phyloP scores from a whole-genome alignment of 1,140 invertebrate genomes.

The Pseudomyrmex sp. region DNA sequence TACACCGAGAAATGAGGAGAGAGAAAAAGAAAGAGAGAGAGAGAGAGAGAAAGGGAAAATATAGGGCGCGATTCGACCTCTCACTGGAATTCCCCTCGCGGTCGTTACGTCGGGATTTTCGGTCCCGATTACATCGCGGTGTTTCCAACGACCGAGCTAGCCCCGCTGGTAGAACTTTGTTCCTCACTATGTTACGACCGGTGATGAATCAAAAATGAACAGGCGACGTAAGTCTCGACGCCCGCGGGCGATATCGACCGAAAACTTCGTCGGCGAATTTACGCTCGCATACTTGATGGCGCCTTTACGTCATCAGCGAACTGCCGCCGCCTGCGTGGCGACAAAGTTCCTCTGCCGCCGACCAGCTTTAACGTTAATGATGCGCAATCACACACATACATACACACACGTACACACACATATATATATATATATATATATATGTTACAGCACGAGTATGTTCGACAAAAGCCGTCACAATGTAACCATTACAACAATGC shows the following conservation, averaged over 20 bases:
- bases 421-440: too few species aligned
- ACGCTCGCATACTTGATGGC: conserved; percentile 56
- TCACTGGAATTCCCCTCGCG: conserved; percentile 18
- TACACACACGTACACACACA: background rate
- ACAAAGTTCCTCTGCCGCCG: conserved; percentile 34
- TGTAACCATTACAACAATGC: background rate
- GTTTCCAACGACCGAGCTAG: conserved; percentile 1
- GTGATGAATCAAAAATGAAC: conserved; percentile 62
- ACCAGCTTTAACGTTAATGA: conserved; percentile 46
- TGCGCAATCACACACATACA: conserved; percentile 27
- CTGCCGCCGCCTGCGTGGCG: background rate
- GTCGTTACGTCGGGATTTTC: conserved; percentile 52
- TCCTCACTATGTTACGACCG: conserved; percentile 36
- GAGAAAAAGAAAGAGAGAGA: conserved; percentile 1
- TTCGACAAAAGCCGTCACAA: conserved; percentile 17
- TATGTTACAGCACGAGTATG: background rate
- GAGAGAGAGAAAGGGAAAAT: background rate
- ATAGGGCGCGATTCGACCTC: conserved; percentile 7
- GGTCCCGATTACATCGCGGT: conserved; percentile 47
- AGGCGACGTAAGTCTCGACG: conserved; percentile 56
- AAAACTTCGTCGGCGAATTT: conserved; percentile 51
- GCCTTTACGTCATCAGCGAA: conserved; percentile 51
- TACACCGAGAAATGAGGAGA: background rate
- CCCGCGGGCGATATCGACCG: conserved; percentile 51
- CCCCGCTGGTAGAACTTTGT: conserved; percentile 29